phyloP scores from a whole-genome alignment of 1,140 invertebrate genomes.

The Nasonia vitripennis region DNA sequence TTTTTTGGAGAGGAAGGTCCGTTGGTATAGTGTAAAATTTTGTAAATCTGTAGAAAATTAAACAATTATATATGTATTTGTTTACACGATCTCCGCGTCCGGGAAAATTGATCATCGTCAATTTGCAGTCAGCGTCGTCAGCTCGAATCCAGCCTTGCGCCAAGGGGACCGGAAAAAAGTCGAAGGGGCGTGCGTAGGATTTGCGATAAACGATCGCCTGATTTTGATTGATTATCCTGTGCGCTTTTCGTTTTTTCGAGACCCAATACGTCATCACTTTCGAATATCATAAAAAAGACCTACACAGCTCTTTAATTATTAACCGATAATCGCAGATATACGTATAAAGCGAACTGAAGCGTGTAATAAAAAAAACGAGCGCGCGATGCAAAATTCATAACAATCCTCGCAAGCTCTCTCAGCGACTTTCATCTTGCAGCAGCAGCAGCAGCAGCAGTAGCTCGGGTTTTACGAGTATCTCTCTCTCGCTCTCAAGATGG shows the following conservation, averaged over 20 bases:
- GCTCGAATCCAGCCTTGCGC: neutral
- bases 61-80: no score
- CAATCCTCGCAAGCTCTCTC: neutral
- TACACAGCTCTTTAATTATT: neutral
- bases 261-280: slow-evolving; percentile 24
- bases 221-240: slow-evolving; percentile 49
- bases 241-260: neutral
- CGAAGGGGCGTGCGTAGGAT: slow-evolving; percentile 44
- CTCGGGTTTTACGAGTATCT: neutral
- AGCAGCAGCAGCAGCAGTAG: neutral
- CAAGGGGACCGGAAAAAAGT: neutral
- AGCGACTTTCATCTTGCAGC: neutral
- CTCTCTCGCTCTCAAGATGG: neutral
- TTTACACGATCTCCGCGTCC: no score
- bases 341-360: no score
- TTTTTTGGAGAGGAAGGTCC: neutral
- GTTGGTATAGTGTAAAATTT: no score
- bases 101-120: neutral
- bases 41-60: no score
- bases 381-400: neutral
- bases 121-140: neutral
- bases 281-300: neutral
- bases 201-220: slow-evolving; percentile 49
- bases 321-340: neutral
- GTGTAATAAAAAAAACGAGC: neutral